Evolutionary conservation across 2,888 invertebrate species (phyloP).

Genomic region (Stratiomys singularior): DNA sequence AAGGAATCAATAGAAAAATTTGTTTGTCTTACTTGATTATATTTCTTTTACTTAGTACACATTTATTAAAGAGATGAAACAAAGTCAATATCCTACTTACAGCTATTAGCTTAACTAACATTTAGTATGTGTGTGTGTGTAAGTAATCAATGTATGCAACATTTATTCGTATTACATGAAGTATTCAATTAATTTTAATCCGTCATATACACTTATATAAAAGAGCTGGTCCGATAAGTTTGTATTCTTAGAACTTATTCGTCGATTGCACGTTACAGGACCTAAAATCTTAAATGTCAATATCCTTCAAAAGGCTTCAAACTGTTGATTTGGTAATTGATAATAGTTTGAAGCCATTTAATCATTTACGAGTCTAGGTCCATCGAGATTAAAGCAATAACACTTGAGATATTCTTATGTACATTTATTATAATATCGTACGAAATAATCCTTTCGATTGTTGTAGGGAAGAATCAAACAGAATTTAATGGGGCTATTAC

Average conservation of each 20-base stretch:
- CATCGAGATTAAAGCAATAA: neutral
- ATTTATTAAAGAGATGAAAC: neutral
- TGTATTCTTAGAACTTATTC: neutral
- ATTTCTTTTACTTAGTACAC: neutral
- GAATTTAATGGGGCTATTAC: neutral
- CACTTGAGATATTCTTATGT: neutral
- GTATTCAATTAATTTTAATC: conserved; percentile 14
- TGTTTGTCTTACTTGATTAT: neutral
- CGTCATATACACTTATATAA: conserved; percentile 13
- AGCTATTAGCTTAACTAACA: neutral
- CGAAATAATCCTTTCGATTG: neutral
- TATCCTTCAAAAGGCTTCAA: neutral
- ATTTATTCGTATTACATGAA: neutral
- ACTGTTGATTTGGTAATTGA: neutral
- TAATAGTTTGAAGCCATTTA: neutral
- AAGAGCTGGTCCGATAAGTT: conserved; percentile 21
- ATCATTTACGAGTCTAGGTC: neutral
- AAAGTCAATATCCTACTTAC: neutral
- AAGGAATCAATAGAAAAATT: no score
- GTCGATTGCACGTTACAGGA: neutral
- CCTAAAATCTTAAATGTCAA: neutral
- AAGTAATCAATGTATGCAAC: conserved; percentile 2
- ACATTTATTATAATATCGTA: neutral
- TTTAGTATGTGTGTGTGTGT: neutral
- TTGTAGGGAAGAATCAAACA: neutral